phyloP scores from a whole-genome alignment of 2,888 invertebrate species.

The Mesoligia furuncula region DNA sequence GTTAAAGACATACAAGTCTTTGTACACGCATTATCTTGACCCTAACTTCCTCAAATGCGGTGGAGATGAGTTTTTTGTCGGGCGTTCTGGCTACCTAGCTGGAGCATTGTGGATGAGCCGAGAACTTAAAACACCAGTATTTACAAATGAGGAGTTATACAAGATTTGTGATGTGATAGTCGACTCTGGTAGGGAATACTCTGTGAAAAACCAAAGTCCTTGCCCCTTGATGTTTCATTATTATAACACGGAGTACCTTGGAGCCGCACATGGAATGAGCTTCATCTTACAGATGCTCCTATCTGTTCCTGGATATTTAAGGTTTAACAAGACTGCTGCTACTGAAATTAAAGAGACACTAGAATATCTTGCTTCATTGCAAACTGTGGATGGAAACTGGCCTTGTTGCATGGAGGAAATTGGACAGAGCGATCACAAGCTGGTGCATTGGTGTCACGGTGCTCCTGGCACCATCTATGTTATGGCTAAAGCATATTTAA shows the following conservation, averaged over 20 bases:
- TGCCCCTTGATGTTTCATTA: slow-evolving; percentile 95
- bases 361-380: slow-evolving; percentile 92
- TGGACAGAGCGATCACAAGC: slow-evolving; percentile 90
- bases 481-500: slow-evolving; percentile 94
- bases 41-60: slow-evolving; percentile 91
- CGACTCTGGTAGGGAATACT: slow-evolving; percentile 93
- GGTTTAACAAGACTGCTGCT: slow-evolving; percentile 88
- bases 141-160: slow-evolving; percentile 87
- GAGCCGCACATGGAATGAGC: slow-evolving; percentile 91
- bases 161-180: slow-evolving; percentile 93
- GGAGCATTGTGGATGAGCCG: slow-evolving; percentile 94
- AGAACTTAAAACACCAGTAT: slow-evolving; percentile 85
- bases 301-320: slow-evolving; percentile 89
- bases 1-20: slow-evolving; percentile 82
- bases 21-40: slow-evolving; percentile 79
- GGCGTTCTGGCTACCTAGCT: slow-evolving; percentile 95
- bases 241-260: slow-evolving; percentile 93
- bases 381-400: slow-evolving; percentile 94
- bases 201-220: slow-evolving; percentile 89
- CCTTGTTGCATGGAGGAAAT: slow-evolving; percentile 94
- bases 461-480: slow-evolving; percentile 95
- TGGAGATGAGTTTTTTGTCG: slow-evolving; percentile 96
- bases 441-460: slow-evolving; percentile 98
- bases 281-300: slow-evolving; percentile 91
- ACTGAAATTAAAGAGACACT: slow-evolving; percentile 91